Evolutionary conservation across 2,888 invertebrate species (phyloP).

Genomic region (Tenthredo scrophulariae): DNA sequence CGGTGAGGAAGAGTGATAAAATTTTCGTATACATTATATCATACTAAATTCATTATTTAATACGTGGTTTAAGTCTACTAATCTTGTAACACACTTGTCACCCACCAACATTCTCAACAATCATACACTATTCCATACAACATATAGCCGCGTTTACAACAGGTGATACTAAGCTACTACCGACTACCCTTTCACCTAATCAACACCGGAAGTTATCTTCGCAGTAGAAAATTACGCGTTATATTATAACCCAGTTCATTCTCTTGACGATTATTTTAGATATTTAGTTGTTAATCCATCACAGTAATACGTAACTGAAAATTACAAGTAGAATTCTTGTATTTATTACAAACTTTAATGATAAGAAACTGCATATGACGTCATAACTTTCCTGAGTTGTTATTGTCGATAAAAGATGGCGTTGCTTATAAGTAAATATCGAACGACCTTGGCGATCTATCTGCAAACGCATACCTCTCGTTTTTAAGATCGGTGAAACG

Average conservation of each 20-base stretch:
- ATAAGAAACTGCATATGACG: not conserved
- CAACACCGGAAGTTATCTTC: conserved; percentile 18
- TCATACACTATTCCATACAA: conserved; percentile 16
- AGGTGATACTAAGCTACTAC: not conserved
- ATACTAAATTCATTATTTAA: conserved; percentile 13
- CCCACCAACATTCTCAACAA: conserved; percentile 12
- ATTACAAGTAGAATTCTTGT: not conserved
- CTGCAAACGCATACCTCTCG: not conserved
- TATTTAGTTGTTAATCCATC: not conserved
- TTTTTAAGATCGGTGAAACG: conserved; percentile 21
- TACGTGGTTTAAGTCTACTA: not conserved
- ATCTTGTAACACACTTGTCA: conserved; percentile 38
- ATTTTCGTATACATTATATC: not conserved
- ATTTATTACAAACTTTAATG: not conserved
- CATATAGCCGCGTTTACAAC: conserved; percentile 35
- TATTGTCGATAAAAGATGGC: not conserved
- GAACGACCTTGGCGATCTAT: not conserved
- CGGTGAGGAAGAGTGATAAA: not conserved
- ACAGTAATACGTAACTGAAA: not conserved
- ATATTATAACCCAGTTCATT: not conserved
- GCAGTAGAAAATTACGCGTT: not conserved
- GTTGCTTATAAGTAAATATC: not conserved
- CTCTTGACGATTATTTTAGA: not conserved
- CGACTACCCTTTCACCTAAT: not conserved
- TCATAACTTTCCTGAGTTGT: not conserved